These are phyloP conservation scores for Poecilia velifera DNA, from an alignment of 2,797 vertebrate genomes.

Conservation along the genomic window DNA sequence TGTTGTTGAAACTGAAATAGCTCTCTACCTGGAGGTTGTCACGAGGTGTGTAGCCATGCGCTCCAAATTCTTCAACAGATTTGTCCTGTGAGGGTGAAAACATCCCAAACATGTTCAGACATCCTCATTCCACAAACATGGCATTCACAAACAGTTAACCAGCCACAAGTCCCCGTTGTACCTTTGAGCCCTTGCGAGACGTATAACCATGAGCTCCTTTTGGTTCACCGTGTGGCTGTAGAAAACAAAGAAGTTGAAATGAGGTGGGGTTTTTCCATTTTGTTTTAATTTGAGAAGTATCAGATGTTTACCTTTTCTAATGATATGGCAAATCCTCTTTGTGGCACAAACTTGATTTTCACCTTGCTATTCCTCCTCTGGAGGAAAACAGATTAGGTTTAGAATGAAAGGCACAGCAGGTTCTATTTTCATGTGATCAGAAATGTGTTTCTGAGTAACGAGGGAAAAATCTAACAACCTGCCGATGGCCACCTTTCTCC, in stretches of 20 bases:
- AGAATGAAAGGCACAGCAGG: not conserved
- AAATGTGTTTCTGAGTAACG: not conserved
- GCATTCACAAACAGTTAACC: not conserved
- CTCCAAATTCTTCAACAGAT: slow-evolving; percentile 23
- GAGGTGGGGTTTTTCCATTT: not conserved
- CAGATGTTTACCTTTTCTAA: slow-evolving; percentile 49
- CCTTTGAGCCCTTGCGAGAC: slow-evolving; percentile 55
- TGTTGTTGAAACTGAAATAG: not conserved
- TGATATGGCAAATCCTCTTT: slow-evolving; percentile 57
- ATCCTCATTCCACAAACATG: not conserved
- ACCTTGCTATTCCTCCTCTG: slow-evolving; percentile 64
- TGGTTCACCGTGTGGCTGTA: slow-evolving; percentile 20
- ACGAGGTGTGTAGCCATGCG: slow-evolving; percentile 36
- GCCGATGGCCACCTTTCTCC: slow-evolving; percentile 22
- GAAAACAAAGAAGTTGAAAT: not conserved
- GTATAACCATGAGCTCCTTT: slow-evolving; percentile 59
- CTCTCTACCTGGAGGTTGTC: slow-evolving; percentile 49
- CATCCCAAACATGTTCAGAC: not conserved
- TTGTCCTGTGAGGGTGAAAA: slow-evolving; percentile 40
- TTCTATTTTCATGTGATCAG: not conserved
- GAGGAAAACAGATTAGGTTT: not conserved
- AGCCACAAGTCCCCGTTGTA: not conserved
- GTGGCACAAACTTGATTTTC: slow-evolving; percentile 64
- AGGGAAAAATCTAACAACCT: slow-evolving; percentile 1
- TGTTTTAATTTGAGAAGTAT: not conserved